Conservation (phyloP, 1,140 invertebrate species). For the Acyrthosiphon pisum region DNA sequence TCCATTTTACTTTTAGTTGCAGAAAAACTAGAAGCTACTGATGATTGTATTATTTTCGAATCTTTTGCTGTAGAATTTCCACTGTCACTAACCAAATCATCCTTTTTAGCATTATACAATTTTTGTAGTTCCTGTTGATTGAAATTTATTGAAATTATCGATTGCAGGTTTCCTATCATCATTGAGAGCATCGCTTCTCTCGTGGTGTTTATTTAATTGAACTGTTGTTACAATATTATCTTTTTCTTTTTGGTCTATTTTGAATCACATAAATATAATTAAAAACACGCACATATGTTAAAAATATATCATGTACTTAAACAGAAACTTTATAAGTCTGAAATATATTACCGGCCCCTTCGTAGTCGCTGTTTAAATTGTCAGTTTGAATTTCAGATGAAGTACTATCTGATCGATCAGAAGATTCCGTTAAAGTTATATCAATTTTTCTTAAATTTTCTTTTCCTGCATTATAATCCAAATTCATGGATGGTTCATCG, state of each 20-base stretch:
- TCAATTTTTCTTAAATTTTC: constrained; percentile 44
- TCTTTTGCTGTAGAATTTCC: constrained; percentile 44
- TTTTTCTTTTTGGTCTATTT: constrained; percentile 20
- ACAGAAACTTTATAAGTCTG: no score
- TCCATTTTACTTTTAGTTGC: constrained; percentile 30
- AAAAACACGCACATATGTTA: not conserved
- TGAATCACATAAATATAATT: not conserved
- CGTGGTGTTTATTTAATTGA: not conserved
- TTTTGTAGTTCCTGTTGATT: not conserved
- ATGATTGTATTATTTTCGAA: constrained; percentile 35
- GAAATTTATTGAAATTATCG: constrained; percentile 26
- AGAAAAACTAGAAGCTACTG: constrained; percentile 13
- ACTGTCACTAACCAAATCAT: constrained; percentile 31
- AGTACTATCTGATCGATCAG: constrained; percentile 48
- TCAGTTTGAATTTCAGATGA: constrained; percentile 35
- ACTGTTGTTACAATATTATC: not conserved
- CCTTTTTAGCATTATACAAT: not conserved
- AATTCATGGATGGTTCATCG: not conserved
- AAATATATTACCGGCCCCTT: not conserved
- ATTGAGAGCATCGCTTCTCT: not conserved
- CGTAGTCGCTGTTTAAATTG: not conserved
- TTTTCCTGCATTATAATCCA: not conserved
- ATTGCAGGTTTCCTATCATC: not conserved
- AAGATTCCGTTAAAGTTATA: constrained; percentile 46
- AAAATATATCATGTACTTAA: no score